Conservation (phyloP, 2,888 invertebrate species). For the Orchesella flavescens region DNA sequence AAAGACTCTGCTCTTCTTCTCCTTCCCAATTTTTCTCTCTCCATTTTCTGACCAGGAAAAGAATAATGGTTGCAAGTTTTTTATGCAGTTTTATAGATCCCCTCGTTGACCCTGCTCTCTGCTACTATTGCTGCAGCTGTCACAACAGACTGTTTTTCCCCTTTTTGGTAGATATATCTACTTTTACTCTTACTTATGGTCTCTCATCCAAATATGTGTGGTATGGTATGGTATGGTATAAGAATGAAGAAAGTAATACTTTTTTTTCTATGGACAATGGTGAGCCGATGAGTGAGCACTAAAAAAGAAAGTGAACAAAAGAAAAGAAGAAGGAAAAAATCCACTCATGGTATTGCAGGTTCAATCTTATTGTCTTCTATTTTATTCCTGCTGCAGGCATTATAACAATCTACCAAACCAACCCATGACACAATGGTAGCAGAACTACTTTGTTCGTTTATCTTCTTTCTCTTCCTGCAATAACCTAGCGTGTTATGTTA, state of each 20-base stretch:
- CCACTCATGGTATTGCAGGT: not conserved
- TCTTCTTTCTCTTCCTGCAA: no score
- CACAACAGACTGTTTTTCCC: not conserved
- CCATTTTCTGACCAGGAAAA: not conserved
- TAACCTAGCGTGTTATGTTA: no score
- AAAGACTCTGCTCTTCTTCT: not conserved
- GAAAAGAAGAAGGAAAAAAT: constrained; percentile 6
- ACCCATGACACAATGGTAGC: not conserved
- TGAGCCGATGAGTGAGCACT: not conserved
- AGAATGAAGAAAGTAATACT: not conserved
- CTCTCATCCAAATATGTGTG: no score
- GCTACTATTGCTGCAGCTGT: constrained; percentile 1
- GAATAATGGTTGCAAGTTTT: not conserved
- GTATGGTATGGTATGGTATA: no score
- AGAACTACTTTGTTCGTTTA: not conserved
- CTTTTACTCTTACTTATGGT: no score
- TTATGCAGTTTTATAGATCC: not conserved
- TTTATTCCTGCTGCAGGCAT: not conserved
- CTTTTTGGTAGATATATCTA: no score
- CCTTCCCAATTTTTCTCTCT: not conserved
- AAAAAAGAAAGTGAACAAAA: not conserved
- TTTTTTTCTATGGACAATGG: no score
- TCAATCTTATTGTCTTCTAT: not conserved
- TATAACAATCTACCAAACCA: not conserved
- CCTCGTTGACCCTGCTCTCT: not conserved